Conservation (phyloP, 92 coral and sea anemone genomes). For the Zoanthus sansibaricus region DNA sequence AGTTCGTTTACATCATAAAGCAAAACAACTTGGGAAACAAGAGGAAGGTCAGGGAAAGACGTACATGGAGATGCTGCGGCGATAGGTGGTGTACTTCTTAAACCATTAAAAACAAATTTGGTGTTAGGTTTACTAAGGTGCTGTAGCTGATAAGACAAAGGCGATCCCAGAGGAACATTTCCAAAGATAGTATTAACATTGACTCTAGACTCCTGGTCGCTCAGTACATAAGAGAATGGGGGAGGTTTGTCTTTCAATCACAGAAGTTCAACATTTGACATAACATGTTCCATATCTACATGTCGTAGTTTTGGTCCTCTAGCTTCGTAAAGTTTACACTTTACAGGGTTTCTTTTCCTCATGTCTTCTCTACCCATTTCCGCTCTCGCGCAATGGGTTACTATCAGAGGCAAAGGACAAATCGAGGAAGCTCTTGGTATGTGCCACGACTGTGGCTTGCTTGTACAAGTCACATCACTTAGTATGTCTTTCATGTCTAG, state of each 20-base stretch:
- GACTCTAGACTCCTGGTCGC: slow-evolving; percentile 55
- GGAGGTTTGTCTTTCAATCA: slow-evolving; percentile 42
- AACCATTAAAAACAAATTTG: too few relatives aligned
- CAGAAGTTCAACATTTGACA: slow-evolving; percentile 41
- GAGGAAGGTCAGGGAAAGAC: too few relatives aligned
- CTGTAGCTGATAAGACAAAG: slow-evolving; percentile 49
- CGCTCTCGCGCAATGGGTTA: slow-evolving; percentile 58
- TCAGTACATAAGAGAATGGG: slow-evolving; percentile 53
- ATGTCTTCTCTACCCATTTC: slow-evolving; percentile 41
- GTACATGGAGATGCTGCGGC: too few relatives aligned
- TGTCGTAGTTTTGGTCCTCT: too few relatives aligned
- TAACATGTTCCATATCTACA: too few relatives aligned
- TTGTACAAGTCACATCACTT: slow-evolving; percentile 54
- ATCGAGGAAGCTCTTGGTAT: slow-evolving; percentile 51
- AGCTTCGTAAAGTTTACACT: neutral
- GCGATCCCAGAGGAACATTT: slow-evolving; percentile 54
- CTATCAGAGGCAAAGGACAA: slow-evolving; percentile 68
- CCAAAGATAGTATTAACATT: slow-evolving; percentile 38
- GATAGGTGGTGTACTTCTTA: neutral
- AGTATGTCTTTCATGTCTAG: slow-evolving; percentile 36
- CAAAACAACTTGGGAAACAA: too few relatives aligned
- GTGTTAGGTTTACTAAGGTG: too few relatives aligned
- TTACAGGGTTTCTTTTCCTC: slow-evolving; percentile 8
- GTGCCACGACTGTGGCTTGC: slow-evolving; percentile 61
- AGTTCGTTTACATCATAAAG: too few relatives aligned